A percentile compares a stretch with the other conserved stretches of the same genome.
Conservation (phyloP, 2,888 invertebrate genomes). For the Spatulosminthurus flaviceps region DNA sequence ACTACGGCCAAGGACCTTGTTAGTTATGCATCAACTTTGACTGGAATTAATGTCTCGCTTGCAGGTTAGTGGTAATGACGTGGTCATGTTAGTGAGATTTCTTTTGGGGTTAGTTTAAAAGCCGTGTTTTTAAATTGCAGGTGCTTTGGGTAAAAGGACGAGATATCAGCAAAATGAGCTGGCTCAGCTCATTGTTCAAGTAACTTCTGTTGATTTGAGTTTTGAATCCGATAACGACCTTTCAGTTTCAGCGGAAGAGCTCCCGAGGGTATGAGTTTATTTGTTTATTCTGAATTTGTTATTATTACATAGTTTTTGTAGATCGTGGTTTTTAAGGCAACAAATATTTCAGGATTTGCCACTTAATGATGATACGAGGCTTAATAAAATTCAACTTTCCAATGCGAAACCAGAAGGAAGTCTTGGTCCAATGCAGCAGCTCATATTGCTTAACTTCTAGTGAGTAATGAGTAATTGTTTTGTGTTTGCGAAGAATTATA, state of each 20-base stretch:
- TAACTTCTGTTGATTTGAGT: slow-evolving; percentile 67
- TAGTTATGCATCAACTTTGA: slow-evolving; percentile 71
- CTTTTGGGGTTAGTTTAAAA: too few relatives aligned
- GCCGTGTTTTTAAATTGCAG: slow-evolving; percentile 66
- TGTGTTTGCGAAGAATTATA: too few relatives aligned
- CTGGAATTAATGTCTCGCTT: slow-evolving; percentile 76
- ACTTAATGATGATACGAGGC: slow-evolving; percentile 85
- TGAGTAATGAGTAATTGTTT: slow-evolving; percentile 74
- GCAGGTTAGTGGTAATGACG: slow-evolving; percentile 70
- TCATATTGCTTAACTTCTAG: slow-evolving; percentile 81
- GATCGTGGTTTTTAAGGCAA: not conserved
- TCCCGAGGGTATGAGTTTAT: slow-evolving; percentile 35
- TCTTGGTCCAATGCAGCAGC: slow-evolving; percentile 79
- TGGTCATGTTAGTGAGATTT: too few relatives aligned
- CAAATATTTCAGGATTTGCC: slow-evolving; percentile 70
- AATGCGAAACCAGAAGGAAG: slow-evolving; percentile 70
- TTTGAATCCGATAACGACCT: not conserved
- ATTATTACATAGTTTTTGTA: not conserved
- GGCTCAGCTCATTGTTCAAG: slow-evolving; percentile 82
- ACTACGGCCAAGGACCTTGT: slow-evolving; percentile 77
- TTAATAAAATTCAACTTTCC: slow-evolving; percentile 79
- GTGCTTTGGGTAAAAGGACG: slow-evolving; percentile 88
- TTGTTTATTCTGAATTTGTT: not conserved
- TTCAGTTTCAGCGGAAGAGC: not conserved
- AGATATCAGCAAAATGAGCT: slow-evolving; percentile 83